Conservation (phyloP, 2,888 invertebrate species). For the Trichopria drosophilae region DNA sequence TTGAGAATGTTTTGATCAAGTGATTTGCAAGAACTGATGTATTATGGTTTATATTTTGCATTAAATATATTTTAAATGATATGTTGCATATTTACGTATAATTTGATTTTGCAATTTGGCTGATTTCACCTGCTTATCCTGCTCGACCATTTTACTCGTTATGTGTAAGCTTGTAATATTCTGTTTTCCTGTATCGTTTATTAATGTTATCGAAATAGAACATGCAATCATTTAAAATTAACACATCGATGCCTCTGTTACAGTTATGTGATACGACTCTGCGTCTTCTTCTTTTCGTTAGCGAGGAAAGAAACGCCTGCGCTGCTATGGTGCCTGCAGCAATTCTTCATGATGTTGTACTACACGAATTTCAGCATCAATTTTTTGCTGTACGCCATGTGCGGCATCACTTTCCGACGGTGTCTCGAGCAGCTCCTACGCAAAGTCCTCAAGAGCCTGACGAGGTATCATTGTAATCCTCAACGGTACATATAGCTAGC, state of each 20-base stretch:
- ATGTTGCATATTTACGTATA: no score
- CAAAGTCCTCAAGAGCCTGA: constrained; percentile 57
- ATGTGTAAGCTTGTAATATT: no score
- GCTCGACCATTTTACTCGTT: no score
- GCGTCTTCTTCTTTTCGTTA: constrained; percentile 61
- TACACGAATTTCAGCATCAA: constrained; percentile 70
- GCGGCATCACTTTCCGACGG: constrained; percentile 64
- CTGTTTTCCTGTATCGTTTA: no score
- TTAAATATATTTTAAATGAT: no score
- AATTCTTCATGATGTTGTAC: constrained; percentile 66
- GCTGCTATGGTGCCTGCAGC: constrained; percentile 62
- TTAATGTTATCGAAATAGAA: no score
- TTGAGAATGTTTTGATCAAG: no score
- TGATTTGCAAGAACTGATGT: no score
- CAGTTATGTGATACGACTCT: constrained; percentile 64
- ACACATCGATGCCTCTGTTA: constrained; percentile 39
- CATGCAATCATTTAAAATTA: neutral
- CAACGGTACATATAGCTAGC: constrained; percentile 48
- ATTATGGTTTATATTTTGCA: no score
- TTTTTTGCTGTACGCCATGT: constrained; percentile 67
- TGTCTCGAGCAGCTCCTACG: constrained; percentile 62
- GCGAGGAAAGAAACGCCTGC: constrained; percentile 57
- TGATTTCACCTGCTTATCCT: no score
- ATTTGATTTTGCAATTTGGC: no score
- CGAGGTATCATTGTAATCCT: constrained; percentile 53